Evolutionary conservation across 1,140 invertebrate genomes (phyloP).

Genomic region (Macrosteles quadrilineatus): DNA sequence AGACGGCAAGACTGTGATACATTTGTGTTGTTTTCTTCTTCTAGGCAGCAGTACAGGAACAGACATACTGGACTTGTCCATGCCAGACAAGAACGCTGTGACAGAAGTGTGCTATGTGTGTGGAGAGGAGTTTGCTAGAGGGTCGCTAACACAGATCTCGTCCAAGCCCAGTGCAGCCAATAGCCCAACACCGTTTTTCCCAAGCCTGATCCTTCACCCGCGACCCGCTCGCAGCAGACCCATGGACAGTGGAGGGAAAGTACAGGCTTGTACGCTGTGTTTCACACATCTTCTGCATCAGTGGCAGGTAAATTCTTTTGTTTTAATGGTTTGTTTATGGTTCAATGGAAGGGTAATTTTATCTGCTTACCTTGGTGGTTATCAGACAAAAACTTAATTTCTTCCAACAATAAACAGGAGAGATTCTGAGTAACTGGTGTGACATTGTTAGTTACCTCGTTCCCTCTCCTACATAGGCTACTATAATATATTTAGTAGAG

Average conservation of each 20-base stretch:
- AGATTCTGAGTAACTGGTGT: no score
- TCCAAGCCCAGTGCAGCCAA: slow-evolving; percentile 54
- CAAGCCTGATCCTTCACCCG: slow-evolving; percentile 79
- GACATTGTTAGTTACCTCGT: no score
- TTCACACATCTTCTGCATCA: slow-evolving; percentile 79
- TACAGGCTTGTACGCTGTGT: slow-evolving; percentile 76
- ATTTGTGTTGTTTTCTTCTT: neutral
- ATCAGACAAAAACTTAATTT: no score
- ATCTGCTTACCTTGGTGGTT: no score
- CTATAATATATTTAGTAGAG: no score
- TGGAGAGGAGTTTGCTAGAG: slow-evolving; percentile 81
- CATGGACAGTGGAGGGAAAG: slow-evolving; percentile 78
- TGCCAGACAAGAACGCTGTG: slow-evolving; percentile 88
- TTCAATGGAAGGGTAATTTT: neutral
- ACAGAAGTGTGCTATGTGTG: slow-evolving; percentile 88
- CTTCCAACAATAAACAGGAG: no score
- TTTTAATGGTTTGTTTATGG: neutral
- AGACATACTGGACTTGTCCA: slow-evolving; percentile 82
- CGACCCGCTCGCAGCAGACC: slow-evolving; percentile 78
- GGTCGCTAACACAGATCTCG: slow-evolving; percentile 67
- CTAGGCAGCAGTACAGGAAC: slow-evolving; percentile 46
- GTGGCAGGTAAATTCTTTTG: slow-evolving; percentile 61
- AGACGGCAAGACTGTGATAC: no score
- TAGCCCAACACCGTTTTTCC: slow-evolving; percentile 67
- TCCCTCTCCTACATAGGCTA: no score